These are phyloP conservation scores for Allobates femoralis DNA, from an alignment of 2,797 vertebrate species.

Conservation along the genomic window DNA sequence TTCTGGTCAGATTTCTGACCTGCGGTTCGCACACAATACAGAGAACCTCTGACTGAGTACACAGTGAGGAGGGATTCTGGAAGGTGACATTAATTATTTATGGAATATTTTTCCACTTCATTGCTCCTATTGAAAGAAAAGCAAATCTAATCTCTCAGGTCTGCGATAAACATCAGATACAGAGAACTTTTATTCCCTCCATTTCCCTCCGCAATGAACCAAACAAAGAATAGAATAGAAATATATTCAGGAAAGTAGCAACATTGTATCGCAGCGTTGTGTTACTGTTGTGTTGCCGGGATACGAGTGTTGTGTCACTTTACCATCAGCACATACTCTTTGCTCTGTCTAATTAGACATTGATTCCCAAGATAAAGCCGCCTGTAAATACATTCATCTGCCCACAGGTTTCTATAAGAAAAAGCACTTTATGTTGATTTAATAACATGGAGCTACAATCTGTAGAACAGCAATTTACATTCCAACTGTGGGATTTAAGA, in stretches of 20 bases:
- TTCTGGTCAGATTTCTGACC: slow-evolving; percentile 8
- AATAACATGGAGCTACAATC: not conserved
- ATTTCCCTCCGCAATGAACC: not conserved
- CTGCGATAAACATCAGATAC: not conserved
- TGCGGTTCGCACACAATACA: not conserved
- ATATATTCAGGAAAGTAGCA: not conserved
- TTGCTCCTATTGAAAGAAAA: slow-evolving; percentile 34
- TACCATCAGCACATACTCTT: not conserved
- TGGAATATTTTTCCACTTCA: slow-evolving; percentile 50
- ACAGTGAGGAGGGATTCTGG: slow-evolving; percentile 21
- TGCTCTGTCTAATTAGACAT: not conserved
- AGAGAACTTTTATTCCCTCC: not conserved
- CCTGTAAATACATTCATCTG: slow-evolving; percentile 2
- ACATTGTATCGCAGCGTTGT: not conserved
- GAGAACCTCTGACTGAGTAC: slow-evolving; percentile 1
- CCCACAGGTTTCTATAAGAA: not conserved
- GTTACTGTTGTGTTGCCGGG: not conserved
- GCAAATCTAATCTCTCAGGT: slow-evolving; percentile 23
- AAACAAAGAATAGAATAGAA: not conserved
- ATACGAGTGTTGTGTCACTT: not conserved
- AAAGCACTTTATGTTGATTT: not conserved
- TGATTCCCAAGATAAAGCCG: not conserved
- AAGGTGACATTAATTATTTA: slow-evolving; percentile 48
- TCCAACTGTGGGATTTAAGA: not conserved
- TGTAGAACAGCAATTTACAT: not conserved